These are phyloP conservation scores for Aphis craccivora DNA, from an alignment of 1,140 invertebrate genomes.

Conservation along the genomic window DNA sequence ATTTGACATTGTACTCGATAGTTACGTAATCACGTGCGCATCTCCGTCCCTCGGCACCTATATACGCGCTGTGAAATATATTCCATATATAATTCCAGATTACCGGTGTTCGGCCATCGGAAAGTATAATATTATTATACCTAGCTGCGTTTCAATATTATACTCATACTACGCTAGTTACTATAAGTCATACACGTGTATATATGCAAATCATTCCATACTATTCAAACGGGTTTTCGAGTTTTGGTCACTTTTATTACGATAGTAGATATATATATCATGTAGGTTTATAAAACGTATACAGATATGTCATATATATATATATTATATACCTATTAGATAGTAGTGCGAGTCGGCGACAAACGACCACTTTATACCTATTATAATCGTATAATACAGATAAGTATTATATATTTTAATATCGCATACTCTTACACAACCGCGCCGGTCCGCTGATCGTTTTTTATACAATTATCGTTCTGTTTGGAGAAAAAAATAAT, in stretches of 20 bases:
- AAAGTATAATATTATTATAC: not conserved
- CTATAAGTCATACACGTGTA: too few species aligned
- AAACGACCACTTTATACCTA: not conserved
- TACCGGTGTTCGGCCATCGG: not conserved
- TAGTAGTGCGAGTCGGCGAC: not conserved
- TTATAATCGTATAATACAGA: not conserved
- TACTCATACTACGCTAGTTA: not conserved
- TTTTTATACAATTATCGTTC: not conserved
- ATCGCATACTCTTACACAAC: not conserved
- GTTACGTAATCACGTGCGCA: not conserved
- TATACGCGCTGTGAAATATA: not conserved
- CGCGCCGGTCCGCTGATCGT: not conserved
- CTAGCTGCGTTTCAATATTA: not conserved
- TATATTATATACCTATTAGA: not conserved
- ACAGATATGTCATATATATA: not conserved
- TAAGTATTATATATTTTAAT: not conserved
- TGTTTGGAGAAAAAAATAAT: not conserved
- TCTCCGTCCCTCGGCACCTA: not conserved
- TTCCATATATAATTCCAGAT: conserved; percentile 1
- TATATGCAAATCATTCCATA: conserved; percentile 6
- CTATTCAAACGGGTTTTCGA: conserved; percentile 8
- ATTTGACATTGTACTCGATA: not conserved
- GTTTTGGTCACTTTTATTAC: conserved; percentile 1
- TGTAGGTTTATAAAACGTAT: not conserved
- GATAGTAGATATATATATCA: not conserved